These are phyloP conservation scores for Pagrus major DNA, from an alignment of 2,113 vertebrate genomes.

Conservation along the genomic window DNA sequence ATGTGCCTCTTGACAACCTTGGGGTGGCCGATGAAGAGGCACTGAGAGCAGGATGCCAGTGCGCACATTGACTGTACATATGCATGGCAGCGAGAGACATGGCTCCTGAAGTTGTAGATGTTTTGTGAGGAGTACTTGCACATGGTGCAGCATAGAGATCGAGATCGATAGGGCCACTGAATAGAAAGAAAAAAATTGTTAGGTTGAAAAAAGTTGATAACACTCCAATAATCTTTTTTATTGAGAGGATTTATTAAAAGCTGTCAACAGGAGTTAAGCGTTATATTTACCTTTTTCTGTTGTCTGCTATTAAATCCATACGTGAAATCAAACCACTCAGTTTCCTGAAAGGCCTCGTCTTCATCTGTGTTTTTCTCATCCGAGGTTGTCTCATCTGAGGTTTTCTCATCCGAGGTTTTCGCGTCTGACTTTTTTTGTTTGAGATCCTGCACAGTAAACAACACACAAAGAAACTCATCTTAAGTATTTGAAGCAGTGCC, in stretches of 20 bases:
- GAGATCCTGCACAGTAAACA: constrained; percentile 62
- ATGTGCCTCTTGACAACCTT: constrained; percentile 79
- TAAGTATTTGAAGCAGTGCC: neutral
- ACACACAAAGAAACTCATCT: constrained; percentile 7
- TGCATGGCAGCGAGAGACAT: constrained; percentile 79
- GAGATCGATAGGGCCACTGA: constrained; percentile 84
- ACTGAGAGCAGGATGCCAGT: constrained; percentile 75
- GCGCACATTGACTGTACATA: constrained; percentile 72
- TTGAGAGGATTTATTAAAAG: neutral
- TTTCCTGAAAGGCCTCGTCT: constrained; percentile 71
- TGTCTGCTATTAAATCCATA: constrained; percentile 69
- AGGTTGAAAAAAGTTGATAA: neutral
- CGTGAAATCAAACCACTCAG: constrained; percentile 78
- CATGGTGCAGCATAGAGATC: constrained; percentile 78
- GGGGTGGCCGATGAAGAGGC: constrained; percentile 77
- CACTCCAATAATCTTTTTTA: neutral
- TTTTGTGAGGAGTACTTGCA: constrained; percentile 82
- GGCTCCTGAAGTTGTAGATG: constrained; percentile 80
- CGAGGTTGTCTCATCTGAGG: no score
- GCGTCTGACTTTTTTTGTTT: no score
- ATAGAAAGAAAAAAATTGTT: neutral
- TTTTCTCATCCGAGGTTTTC: no score
- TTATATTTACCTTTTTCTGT: constrained; percentile 78
- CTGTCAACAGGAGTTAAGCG: neutral
- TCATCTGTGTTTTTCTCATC: constrained; percentile 64